Base-by-base conservation (phyloP, 2,888 invertebrate species). In the Stomorhina lunata region DNA sequence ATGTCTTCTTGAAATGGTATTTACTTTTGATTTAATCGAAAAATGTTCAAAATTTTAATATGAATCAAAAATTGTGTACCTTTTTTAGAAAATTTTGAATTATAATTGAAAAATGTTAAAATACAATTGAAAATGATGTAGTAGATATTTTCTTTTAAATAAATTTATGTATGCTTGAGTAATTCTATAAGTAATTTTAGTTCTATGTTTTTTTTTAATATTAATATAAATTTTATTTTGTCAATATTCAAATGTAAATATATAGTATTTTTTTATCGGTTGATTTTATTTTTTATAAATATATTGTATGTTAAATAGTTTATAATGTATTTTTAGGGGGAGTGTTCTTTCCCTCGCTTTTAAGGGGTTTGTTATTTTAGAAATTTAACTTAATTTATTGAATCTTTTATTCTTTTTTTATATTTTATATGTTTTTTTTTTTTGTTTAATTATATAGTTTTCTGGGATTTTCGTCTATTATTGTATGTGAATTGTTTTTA, bases 181-280 rank as follows among this genome's bases (percentile, higher is more conserved):
- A 17, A 20, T 32, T 55, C 9, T 55, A 5, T 4, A 34, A 12
- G 29, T 84, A 84, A 78, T 84, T 84, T 66, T 66, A 65, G 10
- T 17, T 40, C 50, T 76, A 53, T 57, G 22, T 48, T 17, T 61
- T 61, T 76, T 68, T 80, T 75, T 84, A 69, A 87, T 84, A 72
- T 88, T 6, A 6, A 43, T 43, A n/a, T 43, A 43, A 40, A 40
- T 22, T 61, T 4, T 37, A 87, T 87, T 84, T 85, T 86, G 83
- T 84, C 87, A 87, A 77, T 77, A 63, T 69, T 77, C 59, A 72
- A 20, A 73, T 76, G 59, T 77, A 73, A 72, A 72, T 77, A 87
- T 85, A 81, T 84, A 82, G 37, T 68, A 40, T 40, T 37, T 37
- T 53, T 48, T 45, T 25, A 27, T 34, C 17, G 34, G 25, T 32